Conservation (phyloP, 1,140 invertebrate genomes). For the Drosophila ohnishii region DNA sequence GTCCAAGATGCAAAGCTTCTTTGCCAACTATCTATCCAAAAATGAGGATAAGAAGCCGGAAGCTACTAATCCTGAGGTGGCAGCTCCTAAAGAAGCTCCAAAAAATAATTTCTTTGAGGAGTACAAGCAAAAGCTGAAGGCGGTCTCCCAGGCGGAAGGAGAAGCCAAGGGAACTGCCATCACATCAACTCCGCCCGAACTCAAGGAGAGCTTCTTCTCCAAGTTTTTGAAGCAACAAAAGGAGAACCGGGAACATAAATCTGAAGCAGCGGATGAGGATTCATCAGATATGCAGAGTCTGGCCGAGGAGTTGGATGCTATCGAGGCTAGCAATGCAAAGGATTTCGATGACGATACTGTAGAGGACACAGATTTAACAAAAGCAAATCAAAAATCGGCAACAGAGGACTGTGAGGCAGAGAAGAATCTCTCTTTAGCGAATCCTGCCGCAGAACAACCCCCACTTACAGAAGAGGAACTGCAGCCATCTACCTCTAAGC, state of each 20-base stretch:
- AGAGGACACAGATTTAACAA: constrained; percentile 15
- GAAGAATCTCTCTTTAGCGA: not conserved
- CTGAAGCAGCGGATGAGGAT: constrained; percentile 9
- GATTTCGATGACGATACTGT: constrained; percentile 40
- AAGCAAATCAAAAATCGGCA: not conserved
- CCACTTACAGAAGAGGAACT: constrained; percentile 45
- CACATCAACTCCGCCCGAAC: constrained; percentile 49
- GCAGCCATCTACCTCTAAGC: constrained; percentile 54
- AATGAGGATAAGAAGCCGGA: constrained; percentile 15
- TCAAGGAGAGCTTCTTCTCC: constrained; percentile 67
- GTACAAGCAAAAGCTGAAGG: constrained; percentile 58
- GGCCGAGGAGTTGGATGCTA: constrained; percentile 60
- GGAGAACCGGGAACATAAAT: not conserved
- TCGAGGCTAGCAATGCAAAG: constrained; percentile 37
- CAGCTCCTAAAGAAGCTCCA: not conserved
- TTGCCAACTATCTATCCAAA: constrained; percentile 62
- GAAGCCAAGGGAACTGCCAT: constrained; percentile 4
- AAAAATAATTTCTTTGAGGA: constrained; percentile 59
- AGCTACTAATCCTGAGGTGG: not conserved
- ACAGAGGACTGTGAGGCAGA: not conserved
- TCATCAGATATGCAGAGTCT: constrained; percentile 44
- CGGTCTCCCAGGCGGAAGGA: not conserved
- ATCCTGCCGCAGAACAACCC: not conserved
- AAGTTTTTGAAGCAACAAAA: constrained; percentile 61
- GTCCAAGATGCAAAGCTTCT: constrained; percentile 63